Evolutionary conservation across 1,140 invertebrate species (phyloP).

Genomic region (Teleogryllus occipitalis): DNA sequence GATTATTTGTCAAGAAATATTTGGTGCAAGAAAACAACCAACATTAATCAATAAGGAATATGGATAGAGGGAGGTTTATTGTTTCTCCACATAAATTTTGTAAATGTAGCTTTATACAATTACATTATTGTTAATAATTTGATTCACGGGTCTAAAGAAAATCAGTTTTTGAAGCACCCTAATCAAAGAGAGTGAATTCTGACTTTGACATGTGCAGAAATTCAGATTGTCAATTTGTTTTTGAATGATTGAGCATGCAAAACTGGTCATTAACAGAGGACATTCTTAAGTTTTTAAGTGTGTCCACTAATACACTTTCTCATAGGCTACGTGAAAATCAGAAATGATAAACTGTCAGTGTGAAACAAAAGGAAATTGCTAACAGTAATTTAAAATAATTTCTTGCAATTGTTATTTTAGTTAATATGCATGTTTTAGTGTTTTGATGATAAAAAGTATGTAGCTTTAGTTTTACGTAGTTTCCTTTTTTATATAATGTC

Average conservation of each 20-base stretch:
- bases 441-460: too few relatives aligned
- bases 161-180: background rate
- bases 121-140: background rate
- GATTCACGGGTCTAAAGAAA: background rate
- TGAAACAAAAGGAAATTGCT: too few relatives aligned
- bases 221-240: background rate
- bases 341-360: too few relatives aligned
- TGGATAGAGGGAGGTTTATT: background rate
- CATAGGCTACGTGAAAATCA: too few relatives aligned
- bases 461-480: too few relatives aligned
- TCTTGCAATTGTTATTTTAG: too few relatives aligned
- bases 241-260: background rate
- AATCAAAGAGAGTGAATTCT: background rate
- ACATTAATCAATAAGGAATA: background rate
- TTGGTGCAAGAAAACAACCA: background rate
- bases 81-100: background rate
- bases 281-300: background rate
- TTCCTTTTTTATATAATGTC: too few relatives aligned
- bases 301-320: background rate
- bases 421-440: too few relatives aligned
- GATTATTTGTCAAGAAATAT: background rate
- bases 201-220: background rate
- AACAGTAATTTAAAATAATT: too few relatives aligned
- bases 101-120: background rate
- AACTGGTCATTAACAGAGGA: background rate